Evolutionary conservation across 2,797 vertebrate species (phyloP).

Genomic region (Pantherophis alleghaniensis): DNA sequence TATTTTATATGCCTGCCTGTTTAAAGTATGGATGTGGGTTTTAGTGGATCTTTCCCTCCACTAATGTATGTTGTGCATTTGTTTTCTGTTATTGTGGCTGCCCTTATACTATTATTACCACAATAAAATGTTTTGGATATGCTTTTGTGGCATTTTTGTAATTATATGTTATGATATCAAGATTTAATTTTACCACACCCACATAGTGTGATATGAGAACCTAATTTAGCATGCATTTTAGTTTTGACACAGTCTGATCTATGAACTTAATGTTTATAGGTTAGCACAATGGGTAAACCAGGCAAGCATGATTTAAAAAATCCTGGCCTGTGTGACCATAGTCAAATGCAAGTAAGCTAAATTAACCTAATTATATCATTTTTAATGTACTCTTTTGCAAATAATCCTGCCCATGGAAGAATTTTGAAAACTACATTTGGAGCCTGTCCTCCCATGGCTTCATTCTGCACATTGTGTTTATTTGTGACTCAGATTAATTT

Average conservation of each 20-base stretch:
- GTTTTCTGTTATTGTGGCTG: not conserved
- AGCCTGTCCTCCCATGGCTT: not conserved
- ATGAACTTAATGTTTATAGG: not conserved
- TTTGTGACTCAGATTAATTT: not conserved
- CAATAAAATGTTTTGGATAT: not conserved
- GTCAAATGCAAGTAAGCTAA: not conserved
- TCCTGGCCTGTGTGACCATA: not conserved
- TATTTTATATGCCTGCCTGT: not conserved
- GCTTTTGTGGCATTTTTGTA: not conserved
- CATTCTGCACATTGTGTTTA: not conserved
- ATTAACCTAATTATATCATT: not conserved
- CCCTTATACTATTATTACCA: not conserved
- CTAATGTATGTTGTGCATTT: not conserved
- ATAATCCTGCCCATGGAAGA: not conserved
- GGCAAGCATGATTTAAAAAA: not conserved
- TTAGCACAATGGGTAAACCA: not conserved
- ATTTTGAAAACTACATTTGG: not conserved
- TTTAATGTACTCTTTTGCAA: not conserved
- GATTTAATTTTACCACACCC: not conserved
- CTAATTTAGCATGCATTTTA: not conserved
- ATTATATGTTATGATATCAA: not conserved
- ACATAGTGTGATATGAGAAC: not conserved
- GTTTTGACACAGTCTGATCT: not conserved
- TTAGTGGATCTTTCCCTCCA: not conserved
- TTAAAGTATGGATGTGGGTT: not conserved